phyloP scores from a whole-genome alignment of 1,140 invertebrate genomes.

The Ceratitis capitata region DNA sequence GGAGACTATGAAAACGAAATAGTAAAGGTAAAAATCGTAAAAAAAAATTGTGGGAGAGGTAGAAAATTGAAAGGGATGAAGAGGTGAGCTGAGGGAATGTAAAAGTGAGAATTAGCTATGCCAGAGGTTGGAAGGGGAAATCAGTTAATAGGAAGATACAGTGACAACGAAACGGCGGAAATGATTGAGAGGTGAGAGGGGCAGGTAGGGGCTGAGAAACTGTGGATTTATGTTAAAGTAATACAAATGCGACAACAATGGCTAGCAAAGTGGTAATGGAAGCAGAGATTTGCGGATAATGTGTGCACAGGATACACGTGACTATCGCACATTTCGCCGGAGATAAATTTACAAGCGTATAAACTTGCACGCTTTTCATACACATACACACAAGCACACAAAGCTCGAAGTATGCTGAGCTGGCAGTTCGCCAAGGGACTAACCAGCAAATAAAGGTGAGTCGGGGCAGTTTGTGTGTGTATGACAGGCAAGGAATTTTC shows the following conservation, averaged over 20 bases:
- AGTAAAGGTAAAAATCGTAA: background rate
- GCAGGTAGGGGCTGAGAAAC: background rate
- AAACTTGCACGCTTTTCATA: background rate
- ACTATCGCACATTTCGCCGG: background rate
- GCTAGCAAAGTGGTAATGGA: background rate
- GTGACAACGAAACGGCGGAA: background rate
- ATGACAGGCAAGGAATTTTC: too few relatives aligned
- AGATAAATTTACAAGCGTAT: background rate
- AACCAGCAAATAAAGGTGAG: background rate
- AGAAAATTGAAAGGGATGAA: constrained; percentile 12
- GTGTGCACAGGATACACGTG: constrained; percentile 27
- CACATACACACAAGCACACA: background rate
- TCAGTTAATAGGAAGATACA: background rate
- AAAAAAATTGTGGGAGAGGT: background rate
- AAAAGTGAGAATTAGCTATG: too few relatives aligned
- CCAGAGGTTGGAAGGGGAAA: background rate
- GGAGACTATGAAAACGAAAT: background rate
- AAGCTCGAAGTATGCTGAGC: background rate
- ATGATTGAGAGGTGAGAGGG: background rate
- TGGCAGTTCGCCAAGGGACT: background rate
- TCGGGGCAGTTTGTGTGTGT: background rate
- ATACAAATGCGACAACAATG: constrained; percentile 1
- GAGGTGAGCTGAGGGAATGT: too few relatives aligned
- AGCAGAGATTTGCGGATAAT: background rate
- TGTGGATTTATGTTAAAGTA: background rate